Percentiles rank a stretch among this genome's conserved stretches.
Evolutionary conservation across 2,888 invertebrate genomes (phyloP).

Genomic region (Mimumesa dahlbomi): DNA sequence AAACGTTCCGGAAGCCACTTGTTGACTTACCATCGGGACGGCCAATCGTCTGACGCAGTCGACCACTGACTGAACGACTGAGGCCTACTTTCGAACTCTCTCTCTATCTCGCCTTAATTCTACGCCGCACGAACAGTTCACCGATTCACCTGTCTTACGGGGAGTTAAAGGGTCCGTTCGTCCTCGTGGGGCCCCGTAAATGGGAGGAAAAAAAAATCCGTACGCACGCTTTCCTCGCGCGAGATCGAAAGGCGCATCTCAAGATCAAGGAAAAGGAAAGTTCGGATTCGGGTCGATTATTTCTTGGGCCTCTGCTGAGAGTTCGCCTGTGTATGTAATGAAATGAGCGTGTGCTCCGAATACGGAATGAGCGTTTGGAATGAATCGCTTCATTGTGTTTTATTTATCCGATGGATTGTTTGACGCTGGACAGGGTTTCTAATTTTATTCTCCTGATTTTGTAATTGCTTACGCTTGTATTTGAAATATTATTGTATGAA

Average conservation of each 20-base stretch:
- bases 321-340: too few species aligned
- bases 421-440: too few species aligned
- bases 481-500: too few species aligned
- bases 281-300: conserved; percentile 21
- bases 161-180: too few species aligned
- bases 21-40: conserved; percentile 76
- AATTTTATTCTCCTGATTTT: too few species aligned
- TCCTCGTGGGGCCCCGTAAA: neutral
- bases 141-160: conserved; percentile 36
- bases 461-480: too few species aligned
- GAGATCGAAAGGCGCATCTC: conserved; percentile 34
- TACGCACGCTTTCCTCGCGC: too few species aligned
- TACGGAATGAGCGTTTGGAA: neutral
- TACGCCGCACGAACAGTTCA: conserved; percentile 29
- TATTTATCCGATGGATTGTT: too few species aligned
- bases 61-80: conserved; percentile 77
- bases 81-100: conserved; percentile 80
- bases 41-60: conserved; percentile 77
- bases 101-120: conserved; percentile 71
- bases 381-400: too few species aligned
- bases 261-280: conserved; percentile 70
- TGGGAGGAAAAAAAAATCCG: neutral
- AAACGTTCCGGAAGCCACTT: conserved; percentile 6
- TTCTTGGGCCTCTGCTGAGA: too few species aligned
- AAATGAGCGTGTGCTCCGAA: too few species aligned